phyloP scores from a whole-genome alignment of 2,888 invertebrate genomes.

The Brenthis daphne region DNA sequence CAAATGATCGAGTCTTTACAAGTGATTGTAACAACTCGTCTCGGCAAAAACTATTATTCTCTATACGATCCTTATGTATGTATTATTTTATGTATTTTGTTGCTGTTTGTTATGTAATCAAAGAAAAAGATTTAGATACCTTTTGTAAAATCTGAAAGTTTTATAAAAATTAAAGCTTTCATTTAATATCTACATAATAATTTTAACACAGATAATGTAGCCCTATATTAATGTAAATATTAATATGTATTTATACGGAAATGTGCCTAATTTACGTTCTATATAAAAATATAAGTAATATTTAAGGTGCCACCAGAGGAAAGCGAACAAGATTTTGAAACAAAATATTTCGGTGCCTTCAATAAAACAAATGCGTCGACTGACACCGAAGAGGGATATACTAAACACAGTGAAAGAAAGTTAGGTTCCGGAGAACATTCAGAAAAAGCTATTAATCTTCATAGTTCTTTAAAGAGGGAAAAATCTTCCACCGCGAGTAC shows the following conservation, averaged over 20 bases:
- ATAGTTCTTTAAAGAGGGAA: slow-evolving; percentile 32
- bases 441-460: slow-evolving; percentile 39
- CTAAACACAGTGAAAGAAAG: slow-evolving; percentile 15
- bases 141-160: too few relatives aligned
- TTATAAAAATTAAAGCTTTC: too few relatives aligned
- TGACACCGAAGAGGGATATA: slow-evolving; percentile 29
- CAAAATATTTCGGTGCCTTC: slow-evolving; percentile 70
- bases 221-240: too few relatives aligned
- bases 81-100: slow-evolving; percentile 29
- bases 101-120: too few relatives aligned
- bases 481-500: slow-evolving; percentile 29
- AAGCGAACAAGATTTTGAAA: slow-evolving; percentile 71
- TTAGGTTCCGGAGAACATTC: slow-evolving; percentile 22
- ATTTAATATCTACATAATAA: too few relatives aligned
- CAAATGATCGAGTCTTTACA: slow-evolving; percentile 83
- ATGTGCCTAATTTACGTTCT: not conserved
- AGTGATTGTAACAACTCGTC: slow-evolving; percentile 59
- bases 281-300: not conserved
- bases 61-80: slow-evolving; percentile 74
- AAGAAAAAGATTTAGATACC: too few relatives aligned
- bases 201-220: too few relatives aligned
- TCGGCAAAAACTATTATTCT: slow-evolving; percentile 66
- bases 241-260: too few relatives aligned
- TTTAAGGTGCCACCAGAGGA: slow-evolving; percentile 52
- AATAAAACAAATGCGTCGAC: slow-evolving; percentile 45